Conservation (phyloP, 2,888 invertebrate genomes). For the Epirrita christyi region DNA sequence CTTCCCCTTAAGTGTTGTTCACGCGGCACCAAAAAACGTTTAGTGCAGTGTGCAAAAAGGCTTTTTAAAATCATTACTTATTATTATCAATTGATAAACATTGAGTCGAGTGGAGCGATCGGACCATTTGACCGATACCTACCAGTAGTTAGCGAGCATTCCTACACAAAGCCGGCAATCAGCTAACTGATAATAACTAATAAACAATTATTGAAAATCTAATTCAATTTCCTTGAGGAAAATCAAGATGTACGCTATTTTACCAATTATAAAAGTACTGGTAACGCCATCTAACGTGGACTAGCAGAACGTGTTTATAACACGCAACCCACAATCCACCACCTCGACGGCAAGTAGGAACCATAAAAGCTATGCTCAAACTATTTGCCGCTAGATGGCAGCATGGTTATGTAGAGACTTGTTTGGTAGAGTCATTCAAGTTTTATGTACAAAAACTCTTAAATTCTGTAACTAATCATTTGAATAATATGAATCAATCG, state of each 20-base stretch:
- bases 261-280: conserved; percentile 12
- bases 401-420: conserved; percentile 17
- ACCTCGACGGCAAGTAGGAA: not conserved
- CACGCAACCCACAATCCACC: too few relatives aligned
- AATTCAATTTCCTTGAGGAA: not conserved
- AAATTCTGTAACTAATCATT: too few relatives aligned
- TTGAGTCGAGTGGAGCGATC: conserved; percentile 22
- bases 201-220: conserved; percentile 6
- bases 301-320: conserved; percentile 29
- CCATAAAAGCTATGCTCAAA: not conserved
- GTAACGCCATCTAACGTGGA: conserved; percentile 56
- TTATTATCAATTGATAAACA: conserved; percentile 45
- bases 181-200: conserved; percentile 23
- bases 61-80: conserved; percentile 38
- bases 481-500: too few relatives aligned
- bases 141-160: conserved; percentile 11
- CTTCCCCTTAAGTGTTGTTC: conserved; percentile 66
- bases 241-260: not conserved
- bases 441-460: too few relatives aligned
- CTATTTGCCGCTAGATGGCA: conserved; percentile 57
- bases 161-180: conserved; percentile 13
- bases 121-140: conserved; percentile 14
- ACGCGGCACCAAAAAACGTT: conserved; percentile 60
- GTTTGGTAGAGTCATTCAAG: not conserved
- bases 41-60: conserved; percentile 57